Evolutionary conservation across 1,140 invertebrate genomes (phyloP).

Genomic region (Vanessa atalanta): DNA sequence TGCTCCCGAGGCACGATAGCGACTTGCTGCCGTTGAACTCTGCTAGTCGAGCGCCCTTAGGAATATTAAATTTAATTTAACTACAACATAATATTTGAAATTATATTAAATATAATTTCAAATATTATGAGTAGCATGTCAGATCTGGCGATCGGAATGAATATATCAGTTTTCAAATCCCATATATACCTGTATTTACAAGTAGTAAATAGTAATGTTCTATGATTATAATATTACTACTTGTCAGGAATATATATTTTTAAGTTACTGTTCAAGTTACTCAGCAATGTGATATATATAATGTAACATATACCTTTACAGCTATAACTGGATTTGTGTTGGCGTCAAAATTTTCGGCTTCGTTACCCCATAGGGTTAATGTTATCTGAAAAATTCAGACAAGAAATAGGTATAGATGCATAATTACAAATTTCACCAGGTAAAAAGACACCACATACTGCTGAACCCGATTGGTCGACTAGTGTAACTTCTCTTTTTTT

Average conservation of each 20-base stretch:
- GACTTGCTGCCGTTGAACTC: constrained; percentile 86
- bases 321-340: constrained; percentile 89
- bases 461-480: constrained; percentile 91
- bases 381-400: constrained; percentile 73
- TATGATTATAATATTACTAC: neutral
- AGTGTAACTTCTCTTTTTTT: constrained; percentile 94
- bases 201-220: neutral
- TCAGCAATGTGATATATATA: neutral
- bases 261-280: no score
- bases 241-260: neutral
- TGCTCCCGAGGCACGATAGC: constrained; percentile 82
- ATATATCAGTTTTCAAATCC: no score
- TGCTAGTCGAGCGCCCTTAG: constrained; percentile 63
- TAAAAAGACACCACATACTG: constrained; percentile 81
- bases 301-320: constrained; percentile 83
- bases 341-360: constrained; percentile 92
- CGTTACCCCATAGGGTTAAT: constrained; percentile 89
- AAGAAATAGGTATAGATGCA: no score
- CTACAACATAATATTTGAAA: constrained; percentile 5
- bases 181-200: no score
- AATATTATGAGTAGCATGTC: no score
- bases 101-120: no score
- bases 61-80: neutral
- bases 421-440: neutral
- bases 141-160: no score